Percentiles rank a stretch among this genome's conserved stretches.
phyloP scores from a whole-genome alignment of 2,797 vertebrate genomes.

The Falco cherrug region DNA sequence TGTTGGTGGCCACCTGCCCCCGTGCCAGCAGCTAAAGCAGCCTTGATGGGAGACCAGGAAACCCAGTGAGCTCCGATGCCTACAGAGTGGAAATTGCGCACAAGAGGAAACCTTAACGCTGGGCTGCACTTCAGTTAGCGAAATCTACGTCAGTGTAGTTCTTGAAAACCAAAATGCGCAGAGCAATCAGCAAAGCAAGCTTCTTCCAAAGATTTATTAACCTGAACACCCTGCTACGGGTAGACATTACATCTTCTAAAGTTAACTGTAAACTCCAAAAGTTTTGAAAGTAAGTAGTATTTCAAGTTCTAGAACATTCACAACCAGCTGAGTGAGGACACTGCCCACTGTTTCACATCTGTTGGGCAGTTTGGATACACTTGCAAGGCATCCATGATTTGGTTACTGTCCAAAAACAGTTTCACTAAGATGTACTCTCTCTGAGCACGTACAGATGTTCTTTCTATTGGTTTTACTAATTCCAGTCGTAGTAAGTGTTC shows the following conservation, averaged over 20 bases:
- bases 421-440: slow-evolving; percentile 89
- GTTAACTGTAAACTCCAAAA: fast-evolving
- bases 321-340: slow-evolving; percentile 81
- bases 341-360: slow-evolving; percentile 92
- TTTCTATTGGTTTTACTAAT: slow-evolving; percentile 82
- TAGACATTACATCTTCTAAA: fast-evolving
- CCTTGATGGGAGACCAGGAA: not conserved
- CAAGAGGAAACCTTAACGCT: not conserved
- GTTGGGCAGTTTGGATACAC: slow-evolving; percentile 95
- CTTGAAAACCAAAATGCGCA: not conserved
- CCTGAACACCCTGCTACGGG: fast-evolving
- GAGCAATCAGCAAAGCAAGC: fast-evolving
- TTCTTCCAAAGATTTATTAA: not conserved
- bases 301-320: not conserved
- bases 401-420: slow-evolving; percentile 88
- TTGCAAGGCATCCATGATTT: slow-evolving; percentile 94
- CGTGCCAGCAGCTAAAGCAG: not conserved
- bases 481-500: slow-evolving; percentile 89
- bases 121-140: not conserved
- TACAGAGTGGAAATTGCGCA: fast-evolving
- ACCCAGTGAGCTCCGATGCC: not conserved
- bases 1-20: not conserved
- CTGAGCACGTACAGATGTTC: slow-evolving; percentile 80
- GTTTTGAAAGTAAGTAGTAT: fast-evolving
- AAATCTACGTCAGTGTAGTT: fast-evolving